A percentile compares a stretch with the other conserved stretches of the same genome.
Evolutionary conservation across 2,113 vertebrate genomes (phyloP).

Genomic region (Psittacula cyanocephala): DNA sequence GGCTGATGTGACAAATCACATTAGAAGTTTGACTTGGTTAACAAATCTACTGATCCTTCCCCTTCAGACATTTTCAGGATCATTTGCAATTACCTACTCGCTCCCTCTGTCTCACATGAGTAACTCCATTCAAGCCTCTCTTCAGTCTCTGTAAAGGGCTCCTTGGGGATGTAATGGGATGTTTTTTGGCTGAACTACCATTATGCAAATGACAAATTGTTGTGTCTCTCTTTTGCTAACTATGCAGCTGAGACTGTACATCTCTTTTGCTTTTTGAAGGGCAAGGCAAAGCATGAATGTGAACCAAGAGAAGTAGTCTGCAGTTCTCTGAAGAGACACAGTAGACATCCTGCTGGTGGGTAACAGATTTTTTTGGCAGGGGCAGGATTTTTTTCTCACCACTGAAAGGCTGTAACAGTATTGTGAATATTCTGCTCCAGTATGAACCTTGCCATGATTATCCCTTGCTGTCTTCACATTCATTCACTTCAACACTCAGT

Average conservation of each 20-base stretch:
- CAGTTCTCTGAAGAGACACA: not conserved
- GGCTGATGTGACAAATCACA: not conserved
- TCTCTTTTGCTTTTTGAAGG: not conserved
- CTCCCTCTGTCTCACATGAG: constrained; percentile 22
- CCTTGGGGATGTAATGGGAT: not conserved
- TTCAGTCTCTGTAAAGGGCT: not conserved
- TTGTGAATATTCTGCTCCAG: not conserved
- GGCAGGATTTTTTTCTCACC: not conserved
- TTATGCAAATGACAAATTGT: constrained; percentile 8
- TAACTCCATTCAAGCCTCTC: constrained; percentile 26
- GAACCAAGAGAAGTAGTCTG: not conserved
- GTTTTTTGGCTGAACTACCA: not conserved
- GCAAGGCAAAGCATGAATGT: not conserved
- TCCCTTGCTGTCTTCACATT: not conserved
- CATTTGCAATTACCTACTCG: not conserved
- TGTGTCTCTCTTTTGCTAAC: not conserved
- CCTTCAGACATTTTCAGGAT: not conserved
- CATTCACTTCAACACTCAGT: not conserved
- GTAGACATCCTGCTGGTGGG: not conserved
- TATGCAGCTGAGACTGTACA: not conserved
- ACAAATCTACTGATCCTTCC: not conserved
- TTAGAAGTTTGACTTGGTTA: constrained; percentile 2
- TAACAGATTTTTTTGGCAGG: not conserved
- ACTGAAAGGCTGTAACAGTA: not conserved
- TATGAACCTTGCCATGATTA: not conserved